Percentiles rank a stretch among this genome's conserved stretches.
Evolutionary conservation across 2,113 vertebrate species (phyloP).

Genomic region (Turnix velox): DNA sequence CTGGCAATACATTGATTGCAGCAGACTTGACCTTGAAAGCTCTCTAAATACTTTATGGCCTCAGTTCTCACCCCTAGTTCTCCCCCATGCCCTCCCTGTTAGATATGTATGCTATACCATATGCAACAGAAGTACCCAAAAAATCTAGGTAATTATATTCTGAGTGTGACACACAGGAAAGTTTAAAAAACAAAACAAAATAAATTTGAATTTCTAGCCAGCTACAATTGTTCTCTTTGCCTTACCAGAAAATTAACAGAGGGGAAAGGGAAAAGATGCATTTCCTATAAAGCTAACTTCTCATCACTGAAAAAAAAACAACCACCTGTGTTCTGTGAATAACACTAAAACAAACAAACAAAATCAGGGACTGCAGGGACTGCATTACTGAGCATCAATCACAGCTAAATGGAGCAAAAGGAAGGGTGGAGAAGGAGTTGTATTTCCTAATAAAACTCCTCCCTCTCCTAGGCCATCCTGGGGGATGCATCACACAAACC

Average conservation of each 20-base stretch:
- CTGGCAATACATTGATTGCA: not conserved
- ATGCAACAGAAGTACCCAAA: not conserved
- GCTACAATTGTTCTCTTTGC: not conserved
- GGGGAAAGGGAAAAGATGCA: not conserved
- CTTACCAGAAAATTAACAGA: not conserved
- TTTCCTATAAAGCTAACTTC: not conserved
- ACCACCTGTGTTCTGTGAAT: not conserved
- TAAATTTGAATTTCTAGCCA: not conserved
- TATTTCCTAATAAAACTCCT: not conserved
- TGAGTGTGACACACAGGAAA: not conserved
- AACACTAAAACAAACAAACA: not conserved
- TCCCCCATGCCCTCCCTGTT: not conserved
- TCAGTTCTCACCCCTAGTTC: not conserved
- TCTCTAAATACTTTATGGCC: not conserved
- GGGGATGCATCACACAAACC: not conserved
- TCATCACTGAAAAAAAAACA: not conserved
- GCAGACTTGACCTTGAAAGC: not conserved
- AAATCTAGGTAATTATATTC: not conserved
- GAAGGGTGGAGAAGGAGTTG: not conserved
- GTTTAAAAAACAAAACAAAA: not conserved
- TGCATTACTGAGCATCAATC: not conserved
- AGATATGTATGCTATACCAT: not conserved
- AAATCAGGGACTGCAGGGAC: not conserved
- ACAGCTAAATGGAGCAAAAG: not conserved
- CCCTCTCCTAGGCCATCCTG: not conserved